phyloP scores from a whole-genome alignment of 2,797 vertebrate genomes.

The Aulostomus chinensis region DNA sequence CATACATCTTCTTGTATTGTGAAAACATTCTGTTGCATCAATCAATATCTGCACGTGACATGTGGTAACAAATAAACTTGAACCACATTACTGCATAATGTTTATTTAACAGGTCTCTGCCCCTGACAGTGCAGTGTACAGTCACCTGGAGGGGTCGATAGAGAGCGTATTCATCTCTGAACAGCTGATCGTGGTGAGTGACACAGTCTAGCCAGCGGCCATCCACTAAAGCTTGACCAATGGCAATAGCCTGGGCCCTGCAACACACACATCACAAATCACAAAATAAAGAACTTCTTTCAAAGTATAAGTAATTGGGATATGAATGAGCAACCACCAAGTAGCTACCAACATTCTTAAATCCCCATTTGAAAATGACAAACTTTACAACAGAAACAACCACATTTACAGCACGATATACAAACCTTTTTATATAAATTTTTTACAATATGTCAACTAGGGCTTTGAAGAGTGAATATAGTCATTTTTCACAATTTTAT shows the following conservation, averaged over 20 bases:
- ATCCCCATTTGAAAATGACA: no score
- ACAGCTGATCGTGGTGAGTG: conserved; percentile 96
- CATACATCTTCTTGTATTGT: neutral
- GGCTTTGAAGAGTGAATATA: no score
- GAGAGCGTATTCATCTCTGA: conserved; percentile 96
- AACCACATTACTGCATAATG: no score
- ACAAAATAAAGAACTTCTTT: neutral
- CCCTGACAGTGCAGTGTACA: no score
- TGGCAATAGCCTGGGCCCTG: conserved; percentile 96
- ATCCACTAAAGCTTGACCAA: conserved; percentile 95
- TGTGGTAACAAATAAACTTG: no score
- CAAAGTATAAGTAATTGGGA: neutral
- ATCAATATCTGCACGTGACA: conserved; percentile 6
- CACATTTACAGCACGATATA: no score
- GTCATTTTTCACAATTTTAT: no score
- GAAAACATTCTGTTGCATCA: neutral
- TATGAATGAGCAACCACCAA: neutral
- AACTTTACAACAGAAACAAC: no score
- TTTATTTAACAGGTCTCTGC: no score
- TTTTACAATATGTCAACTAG: no score
- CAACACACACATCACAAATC: conserved; percentile 2
- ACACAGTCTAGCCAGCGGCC: conserved; percentile 97
- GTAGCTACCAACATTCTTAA: no score
- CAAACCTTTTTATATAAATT: no score
- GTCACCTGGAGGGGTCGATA: conserved; percentile 95